Conservation (phyloP, 2,797 vertebrate genomes). For the Aratinga solstitialis region DNA sequence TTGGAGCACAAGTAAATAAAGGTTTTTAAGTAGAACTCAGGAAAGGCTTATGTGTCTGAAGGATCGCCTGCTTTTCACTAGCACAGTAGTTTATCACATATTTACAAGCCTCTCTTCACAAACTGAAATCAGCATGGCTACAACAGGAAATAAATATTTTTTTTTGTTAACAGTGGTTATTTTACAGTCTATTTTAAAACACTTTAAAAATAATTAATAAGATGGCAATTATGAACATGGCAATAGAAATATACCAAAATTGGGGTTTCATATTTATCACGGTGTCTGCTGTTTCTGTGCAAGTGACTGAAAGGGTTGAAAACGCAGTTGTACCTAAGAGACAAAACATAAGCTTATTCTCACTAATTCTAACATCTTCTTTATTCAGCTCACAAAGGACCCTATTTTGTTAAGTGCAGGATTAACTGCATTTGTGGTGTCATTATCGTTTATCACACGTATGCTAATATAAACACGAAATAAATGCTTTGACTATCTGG, state of each 20-base stretch:
- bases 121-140: not conserved
- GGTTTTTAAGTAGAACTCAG: not conserved
- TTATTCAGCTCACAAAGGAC: not conserved
- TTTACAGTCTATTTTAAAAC: not conserved
- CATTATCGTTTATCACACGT: not conserved
- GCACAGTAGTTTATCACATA: not conserved
- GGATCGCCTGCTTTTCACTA: not conserved
- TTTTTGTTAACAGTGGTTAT: not conserved
- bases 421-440: not conserved
- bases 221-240: rapidly evolving
- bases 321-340: not conserved
- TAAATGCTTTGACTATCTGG: not conserved
- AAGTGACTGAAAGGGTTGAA: not conserved
- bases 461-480: not conserved
- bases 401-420: not conserved
- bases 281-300: not conserved
- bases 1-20: not conserved
- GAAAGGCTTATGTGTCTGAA: not conserved
- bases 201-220: not conserved
- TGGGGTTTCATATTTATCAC: not conserved
- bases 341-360: not conserved
- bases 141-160: not conserved
- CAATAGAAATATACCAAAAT: not conserved
- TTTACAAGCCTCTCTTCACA: not conserved
- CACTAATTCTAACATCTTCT: not conserved